Evolutionary conservation across 2,888 invertebrate genomes (phyloP).

Genomic region (Tenthredo distinguenda): DNA sequence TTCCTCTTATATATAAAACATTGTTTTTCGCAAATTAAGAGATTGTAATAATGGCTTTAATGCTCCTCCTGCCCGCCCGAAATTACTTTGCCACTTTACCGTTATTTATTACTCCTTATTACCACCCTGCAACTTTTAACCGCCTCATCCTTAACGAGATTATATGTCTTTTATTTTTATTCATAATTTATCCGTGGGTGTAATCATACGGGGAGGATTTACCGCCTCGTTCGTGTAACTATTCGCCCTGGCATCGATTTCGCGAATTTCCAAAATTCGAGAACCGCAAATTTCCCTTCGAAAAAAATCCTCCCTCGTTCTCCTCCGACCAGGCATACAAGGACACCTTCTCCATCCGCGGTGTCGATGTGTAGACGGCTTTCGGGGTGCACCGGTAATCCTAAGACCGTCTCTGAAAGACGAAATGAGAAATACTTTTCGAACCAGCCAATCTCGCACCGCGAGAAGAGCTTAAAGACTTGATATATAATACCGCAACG

Average conservation of each 20-base stretch:
- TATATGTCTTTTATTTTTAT: slow-evolving; percentile 19
- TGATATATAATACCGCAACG: slow-evolving; percentile 9
- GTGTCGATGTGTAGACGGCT: not conserved
- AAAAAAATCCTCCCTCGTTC: not conserved
- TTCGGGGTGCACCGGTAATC: slow-evolving; percentile 65
- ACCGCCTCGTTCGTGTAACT: not conserved
- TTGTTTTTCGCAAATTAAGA: slow-evolving; percentile 73
- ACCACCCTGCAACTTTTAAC: slow-evolving; percentile 55
- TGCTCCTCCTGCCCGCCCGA: slow-evolving; percentile 65
- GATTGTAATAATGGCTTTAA: slow-evolving; percentile 76
- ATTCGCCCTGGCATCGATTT: too few relatives aligned
- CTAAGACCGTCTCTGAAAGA: slow-evolving; percentile 70
- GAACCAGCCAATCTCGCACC: slow-evolving; percentile 58
- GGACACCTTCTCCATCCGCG: not conserved
- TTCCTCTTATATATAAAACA: slow-evolving; percentile 32
- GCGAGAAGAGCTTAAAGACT: slow-evolving; percentile 40
- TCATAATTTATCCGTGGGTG: not conserved
- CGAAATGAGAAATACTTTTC: slow-evolving; percentile 77
- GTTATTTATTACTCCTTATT: slow-evolving; percentile 75
- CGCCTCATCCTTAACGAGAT: slow-evolving; percentile 15
- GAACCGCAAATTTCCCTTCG: not conserved
- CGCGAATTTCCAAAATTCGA: not conserved
- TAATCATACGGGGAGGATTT: not conserved
- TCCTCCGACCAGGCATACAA: not conserved
- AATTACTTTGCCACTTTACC: slow-evolving; percentile 74